Conservation (phyloP, 2,888 invertebrate genomes). For the Netelia fuscicornis region DNA sequence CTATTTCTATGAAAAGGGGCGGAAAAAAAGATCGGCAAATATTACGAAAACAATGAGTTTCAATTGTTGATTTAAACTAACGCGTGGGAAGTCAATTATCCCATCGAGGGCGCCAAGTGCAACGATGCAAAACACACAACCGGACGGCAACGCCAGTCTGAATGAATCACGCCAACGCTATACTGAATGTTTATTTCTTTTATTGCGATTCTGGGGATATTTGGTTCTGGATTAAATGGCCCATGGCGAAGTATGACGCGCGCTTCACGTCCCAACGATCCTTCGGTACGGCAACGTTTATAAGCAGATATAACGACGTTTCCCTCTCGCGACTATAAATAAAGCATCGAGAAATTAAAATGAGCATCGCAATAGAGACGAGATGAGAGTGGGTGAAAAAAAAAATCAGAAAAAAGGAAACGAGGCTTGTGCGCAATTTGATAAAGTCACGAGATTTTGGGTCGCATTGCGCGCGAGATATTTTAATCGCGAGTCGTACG, state of each 20-base stretch:
- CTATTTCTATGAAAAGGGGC: not conserved
- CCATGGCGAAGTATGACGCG: constrained; percentile 47
- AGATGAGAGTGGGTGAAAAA: not conserved
- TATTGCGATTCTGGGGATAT: constrained; percentile 41
- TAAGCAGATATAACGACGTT: constrained; percentile 9
- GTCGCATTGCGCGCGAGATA: not conserved
- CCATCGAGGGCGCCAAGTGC: constrained; percentile 41
- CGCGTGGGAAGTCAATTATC: constrained; percentile 48
- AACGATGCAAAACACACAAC: constrained; percentile 47
- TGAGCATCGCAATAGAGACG: constrained; percentile 1
- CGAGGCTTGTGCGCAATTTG: constrained; percentile 8
- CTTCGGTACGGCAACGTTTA: not conserved
- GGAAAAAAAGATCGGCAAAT: constrained; percentile 4
- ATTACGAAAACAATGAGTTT: constrained; percentile 32
- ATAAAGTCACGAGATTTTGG: not conserved
- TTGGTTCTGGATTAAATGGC: constrained; percentile 51
- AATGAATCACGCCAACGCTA: constrained; percentile 58
- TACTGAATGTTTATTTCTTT: constrained; percentile 59
- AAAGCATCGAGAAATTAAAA: not conserved
- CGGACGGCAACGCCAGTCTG: constrained; percentile 55
- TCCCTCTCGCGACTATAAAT: not conserved
- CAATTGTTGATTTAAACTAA: constrained; percentile 44
- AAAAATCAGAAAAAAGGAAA: not conserved
- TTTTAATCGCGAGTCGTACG: not conserved
- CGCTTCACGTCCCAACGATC: constrained; percentile 33